Percentiles rank a stretch among this genome's conserved stretches.
Conservation (phyloP, 2,797 vertebrate species). For the Rhinella marina region DNA sequence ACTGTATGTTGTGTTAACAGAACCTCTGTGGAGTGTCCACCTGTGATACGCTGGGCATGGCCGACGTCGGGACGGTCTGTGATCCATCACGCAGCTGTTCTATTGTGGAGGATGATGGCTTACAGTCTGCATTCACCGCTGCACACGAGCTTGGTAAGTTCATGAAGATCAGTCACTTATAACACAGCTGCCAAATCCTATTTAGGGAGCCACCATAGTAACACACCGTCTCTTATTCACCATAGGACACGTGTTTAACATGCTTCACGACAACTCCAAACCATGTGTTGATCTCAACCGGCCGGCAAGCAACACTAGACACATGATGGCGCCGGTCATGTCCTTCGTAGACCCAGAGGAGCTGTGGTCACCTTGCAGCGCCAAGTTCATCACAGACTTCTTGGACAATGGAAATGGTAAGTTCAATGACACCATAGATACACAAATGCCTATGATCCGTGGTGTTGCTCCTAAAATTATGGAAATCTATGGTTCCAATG, state of each 20-base stretch:
- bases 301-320: conserved; percentile 53
- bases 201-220: not conserved
- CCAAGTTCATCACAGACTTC: conserved; percentile 75
- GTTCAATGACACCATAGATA: not conserved
- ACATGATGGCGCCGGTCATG: conserved; percentile 75
- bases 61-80: conserved; percentile 75
- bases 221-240: not conserved
- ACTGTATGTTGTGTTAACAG: conserved; percentile 60
- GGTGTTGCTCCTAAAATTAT: not conserved
- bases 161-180: not conserved
- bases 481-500: not conserved
- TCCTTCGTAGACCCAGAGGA: conserved; percentile 71
- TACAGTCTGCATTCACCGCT: conserved; percentile 74
- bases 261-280: conserved; percentile 76
- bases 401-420: conserved; percentile 75
- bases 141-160: conserved; percentile 75
- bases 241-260: conserved; percentile 74
- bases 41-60: conserved; percentile 77
- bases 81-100: conserved; percentile 75
- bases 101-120: conserved; percentile 75
- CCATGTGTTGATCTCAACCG: conserved; percentile 67
- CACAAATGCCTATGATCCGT: not conserved
- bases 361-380: conserved; percentile 77
- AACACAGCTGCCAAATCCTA: not conserved
- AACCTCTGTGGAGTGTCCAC: conserved; percentile 75